Conservation (phyloP, 2,113 vertebrate species). For the Arothron firmamentum region DNA sequence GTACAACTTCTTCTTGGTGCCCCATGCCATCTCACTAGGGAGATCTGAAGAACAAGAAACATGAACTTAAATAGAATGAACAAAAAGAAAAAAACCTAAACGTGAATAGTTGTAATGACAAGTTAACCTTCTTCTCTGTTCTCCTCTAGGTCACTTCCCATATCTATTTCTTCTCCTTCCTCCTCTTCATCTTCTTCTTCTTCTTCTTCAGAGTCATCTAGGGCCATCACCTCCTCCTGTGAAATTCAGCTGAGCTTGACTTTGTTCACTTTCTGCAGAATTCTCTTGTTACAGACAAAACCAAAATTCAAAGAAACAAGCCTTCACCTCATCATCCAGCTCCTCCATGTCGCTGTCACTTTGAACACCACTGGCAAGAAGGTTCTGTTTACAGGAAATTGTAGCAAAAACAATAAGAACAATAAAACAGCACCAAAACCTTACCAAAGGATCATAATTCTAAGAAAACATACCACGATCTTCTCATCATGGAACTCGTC, state of each 20-base stretch:
- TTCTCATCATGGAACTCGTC: slow-evolving; percentile 77
- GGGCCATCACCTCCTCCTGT: slow-evolving; percentile 80
- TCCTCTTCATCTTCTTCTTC: slow-evolving; percentile 23
- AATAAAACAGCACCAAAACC: background rate
- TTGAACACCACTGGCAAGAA: slow-evolving; percentile 70
- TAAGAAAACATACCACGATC: slow-evolving; percentile 69
- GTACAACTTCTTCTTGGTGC: slow-evolving; percentile 84
- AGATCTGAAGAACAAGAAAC: slow-evolving; percentile 56
- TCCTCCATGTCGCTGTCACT: slow-evolving; percentile 71
- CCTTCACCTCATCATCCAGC: slow-evolving; percentile 69
- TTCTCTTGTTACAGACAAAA: background rate
- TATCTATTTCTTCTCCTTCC: slow-evolving; percentile 74
- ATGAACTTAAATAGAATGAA: background rate
- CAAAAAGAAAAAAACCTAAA: background rate
- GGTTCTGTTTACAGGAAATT: slow-evolving; percentile 58
- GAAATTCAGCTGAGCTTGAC: slow-evolving; percentile 2
- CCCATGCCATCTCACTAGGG: slow-evolving; percentile 89
- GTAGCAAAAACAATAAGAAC: background rate
- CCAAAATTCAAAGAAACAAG: slow-evolving; percentile 1
- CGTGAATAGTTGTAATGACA: rapidly evolving
- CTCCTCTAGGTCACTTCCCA: slow-evolving; percentile 89
- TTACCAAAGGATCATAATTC: background rate
- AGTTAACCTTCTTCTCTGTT: slow-evolving; percentile 64
- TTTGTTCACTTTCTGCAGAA: background rate
- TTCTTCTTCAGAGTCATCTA: slow-evolving; percentile 67